phyloP scores from a whole-genome alignment of 2,888 invertebrate genomes.

The Lepas anatifera region DNA sequence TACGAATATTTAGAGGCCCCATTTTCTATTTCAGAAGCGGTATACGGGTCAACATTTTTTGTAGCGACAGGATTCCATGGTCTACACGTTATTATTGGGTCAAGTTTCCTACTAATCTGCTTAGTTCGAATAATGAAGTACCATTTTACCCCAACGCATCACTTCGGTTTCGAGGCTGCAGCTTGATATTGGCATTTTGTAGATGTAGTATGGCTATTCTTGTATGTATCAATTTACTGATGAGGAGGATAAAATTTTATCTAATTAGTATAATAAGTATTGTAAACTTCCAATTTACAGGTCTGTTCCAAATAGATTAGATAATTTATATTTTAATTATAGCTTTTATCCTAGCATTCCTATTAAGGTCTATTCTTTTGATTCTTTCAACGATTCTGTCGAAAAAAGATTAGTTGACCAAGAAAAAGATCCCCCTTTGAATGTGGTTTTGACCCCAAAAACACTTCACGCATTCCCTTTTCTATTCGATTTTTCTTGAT shows the following conservation, averaged over 20 bases:
- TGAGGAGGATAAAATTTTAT: not conserved
- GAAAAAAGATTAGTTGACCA: slow-evolving; percentile 47
- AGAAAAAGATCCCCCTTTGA: slow-evolving; percentile 53
- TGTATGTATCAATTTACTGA: not conserved
- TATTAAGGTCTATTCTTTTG: slow-evolving; percentile 38
- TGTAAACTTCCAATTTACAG: not conserved
- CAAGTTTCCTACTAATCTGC: not conserved
- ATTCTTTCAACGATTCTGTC: slow-evolving; percentile 36
- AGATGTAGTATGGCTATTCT: not conserved
- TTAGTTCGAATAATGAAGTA: not conserved
- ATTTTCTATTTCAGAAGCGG: not conserved
- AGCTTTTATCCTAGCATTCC: slow-evolving; percentile 16
- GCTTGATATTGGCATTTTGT: not conserved
- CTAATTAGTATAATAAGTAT: not conserved
- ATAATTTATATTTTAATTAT: not conserved
- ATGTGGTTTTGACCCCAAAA: slow-evolving; percentile 47
- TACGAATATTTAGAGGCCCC: slow-evolving; percentile 24
- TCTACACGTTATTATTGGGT: not conserved
- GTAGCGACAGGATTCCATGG: not conserved
- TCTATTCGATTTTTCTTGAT: slow-evolving; percentile 52
- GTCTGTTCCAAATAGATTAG: not conserved
- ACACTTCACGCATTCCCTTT: slow-evolving; percentile 42
- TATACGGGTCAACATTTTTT: not conserved
- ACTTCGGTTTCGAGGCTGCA: not conserved
- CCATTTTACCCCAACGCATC: not conserved